These are phyloP conservation scores for Turritopsis rubra DNA, from an alignment of 30 jellyfish, hydroid and myxozoan genomes.

Conservation along the genomic window DNA sequence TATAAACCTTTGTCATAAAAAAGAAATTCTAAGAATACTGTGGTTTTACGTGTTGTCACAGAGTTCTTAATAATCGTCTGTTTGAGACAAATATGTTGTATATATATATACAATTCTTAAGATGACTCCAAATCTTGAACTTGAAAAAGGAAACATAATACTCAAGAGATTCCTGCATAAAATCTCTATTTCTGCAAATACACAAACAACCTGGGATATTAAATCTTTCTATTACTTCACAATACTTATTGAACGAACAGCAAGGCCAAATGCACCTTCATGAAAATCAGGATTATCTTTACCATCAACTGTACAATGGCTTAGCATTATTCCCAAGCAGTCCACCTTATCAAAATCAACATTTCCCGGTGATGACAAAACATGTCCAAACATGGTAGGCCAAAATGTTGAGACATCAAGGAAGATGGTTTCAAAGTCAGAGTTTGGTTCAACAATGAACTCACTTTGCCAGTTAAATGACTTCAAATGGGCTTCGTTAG, in stretches of 20 bases:
- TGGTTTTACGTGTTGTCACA: no score
- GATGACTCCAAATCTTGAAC: no score
- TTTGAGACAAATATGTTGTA: no score
- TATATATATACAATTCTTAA: no score
- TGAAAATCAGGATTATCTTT: constrained; percentile 66
- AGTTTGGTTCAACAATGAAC: constrained; percentile 44
- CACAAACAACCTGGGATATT: no score
- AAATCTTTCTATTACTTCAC: neutral
- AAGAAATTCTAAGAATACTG: no score
- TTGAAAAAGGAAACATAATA: no score
- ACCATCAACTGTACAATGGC: constrained; percentile 79
- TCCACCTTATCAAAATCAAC: constrained; percentile 69
- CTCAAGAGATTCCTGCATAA: no score
- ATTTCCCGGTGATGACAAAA: constrained; percentile 61
- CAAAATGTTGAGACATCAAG: constrained; percentile 78
- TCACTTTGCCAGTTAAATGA: constrained; percentile 94
- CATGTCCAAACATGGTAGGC: constrained; percentile 98
- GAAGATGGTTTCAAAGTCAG: constrained; percentile 40
- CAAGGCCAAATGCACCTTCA: constrained; percentile 77
- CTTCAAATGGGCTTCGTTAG: constrained; percentile 62
- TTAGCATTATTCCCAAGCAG: constrained; percentile 65
- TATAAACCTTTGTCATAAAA: no score
- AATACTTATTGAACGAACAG: constrained; percentile 33
- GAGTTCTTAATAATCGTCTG: no score
- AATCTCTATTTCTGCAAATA: no score